phyloP scores from a whole-genome alignment of 2,797 vertebrate genomes.

The Stomatorhinus walkeri region DNA sequence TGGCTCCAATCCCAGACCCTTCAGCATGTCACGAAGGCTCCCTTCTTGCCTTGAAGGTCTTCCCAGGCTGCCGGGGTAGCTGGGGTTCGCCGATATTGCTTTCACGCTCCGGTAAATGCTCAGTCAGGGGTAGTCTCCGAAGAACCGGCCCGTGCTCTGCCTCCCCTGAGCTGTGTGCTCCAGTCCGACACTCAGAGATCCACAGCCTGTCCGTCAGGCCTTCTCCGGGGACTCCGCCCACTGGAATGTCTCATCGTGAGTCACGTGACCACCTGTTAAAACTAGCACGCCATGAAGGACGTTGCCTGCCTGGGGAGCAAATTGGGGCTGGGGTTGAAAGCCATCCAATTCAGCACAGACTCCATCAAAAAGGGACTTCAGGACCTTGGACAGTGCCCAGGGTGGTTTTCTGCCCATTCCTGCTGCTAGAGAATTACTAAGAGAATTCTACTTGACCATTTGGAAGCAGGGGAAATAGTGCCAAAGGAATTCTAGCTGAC shows the following conservation, averaged over 20 bases:
- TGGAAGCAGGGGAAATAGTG: neutral
- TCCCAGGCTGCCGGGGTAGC: neutral
- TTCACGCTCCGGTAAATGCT: neutral
- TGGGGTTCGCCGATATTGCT: neutral
- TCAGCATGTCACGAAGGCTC: neutral
- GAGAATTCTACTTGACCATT: neutral
- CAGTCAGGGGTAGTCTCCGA: neutral
- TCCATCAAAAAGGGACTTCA: neutral
- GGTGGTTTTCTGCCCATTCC: neutral
- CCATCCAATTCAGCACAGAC: neutral
- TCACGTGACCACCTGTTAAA: neutral
- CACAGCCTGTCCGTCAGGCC: neutral
- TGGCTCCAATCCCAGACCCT: neutral
- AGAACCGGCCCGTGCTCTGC: neutral
- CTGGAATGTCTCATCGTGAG: neutral
- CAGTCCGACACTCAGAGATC: neutral
- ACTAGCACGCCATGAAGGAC: neutral
- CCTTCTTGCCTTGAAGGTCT: neutral
- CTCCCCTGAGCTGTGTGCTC: neutral
- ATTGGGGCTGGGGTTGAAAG: neutral
- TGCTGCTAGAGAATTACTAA: neutral
- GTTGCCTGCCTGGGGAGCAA: neutral
- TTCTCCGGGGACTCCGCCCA: neutral
- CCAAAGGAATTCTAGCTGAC: neutral
- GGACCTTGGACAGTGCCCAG: neutral